Evolutionary conservation across 2,888 invertebrate species (phyloP), one percentile per base, ranked within the genome.

Genomic region (Sylvicola cinctus): DNA sequence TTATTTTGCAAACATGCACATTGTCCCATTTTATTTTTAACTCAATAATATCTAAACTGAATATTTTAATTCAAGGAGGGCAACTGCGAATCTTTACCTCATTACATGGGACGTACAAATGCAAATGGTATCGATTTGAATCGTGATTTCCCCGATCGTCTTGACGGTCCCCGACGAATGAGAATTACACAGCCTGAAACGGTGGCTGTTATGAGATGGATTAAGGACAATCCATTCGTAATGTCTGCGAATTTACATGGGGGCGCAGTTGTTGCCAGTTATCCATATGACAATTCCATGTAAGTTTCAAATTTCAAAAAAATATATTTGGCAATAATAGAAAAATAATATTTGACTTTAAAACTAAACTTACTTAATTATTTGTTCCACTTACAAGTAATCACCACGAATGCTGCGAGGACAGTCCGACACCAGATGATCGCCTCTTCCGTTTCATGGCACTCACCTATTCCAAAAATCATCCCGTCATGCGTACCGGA

Each of bases 251-350:
- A 93, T 57, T 65, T 93, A 32, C 93, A 93, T 52, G 93, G 90
- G n/a, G 93, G 93, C 3, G 88, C 95, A 25, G 66, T 98, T 2
- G 96, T 98, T 2, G 95, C 93, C 34, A 96, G 95, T 55, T 98
- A 95, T 60, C 98, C 98, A 0, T 99, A 70, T 50, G 95, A 91
- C 57, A 78, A 87, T 54, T 75, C 78, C 12, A 66, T 65, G 81
- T 80, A 61, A 58, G 56, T 53, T 29, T 38, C 35, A 35, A 37
- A n/a, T 29, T 25, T 17, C 27, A 16, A 15, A 13, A 40, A n/a
- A n/a, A n/a, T n/a, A n/a, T 23, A 7, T 4, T 14, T 20, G 15
- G 14, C 32, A n/a, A 28, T 29, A 34, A 13, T 29, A 17, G 25
- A 36, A 14, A 29, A 29, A 16, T 4, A 16, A 28, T 32, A n/a